phyloP scores from a whole-genome alignment of 2,888 invertebrate species.

The Ariolimax columbianus region DNA sequence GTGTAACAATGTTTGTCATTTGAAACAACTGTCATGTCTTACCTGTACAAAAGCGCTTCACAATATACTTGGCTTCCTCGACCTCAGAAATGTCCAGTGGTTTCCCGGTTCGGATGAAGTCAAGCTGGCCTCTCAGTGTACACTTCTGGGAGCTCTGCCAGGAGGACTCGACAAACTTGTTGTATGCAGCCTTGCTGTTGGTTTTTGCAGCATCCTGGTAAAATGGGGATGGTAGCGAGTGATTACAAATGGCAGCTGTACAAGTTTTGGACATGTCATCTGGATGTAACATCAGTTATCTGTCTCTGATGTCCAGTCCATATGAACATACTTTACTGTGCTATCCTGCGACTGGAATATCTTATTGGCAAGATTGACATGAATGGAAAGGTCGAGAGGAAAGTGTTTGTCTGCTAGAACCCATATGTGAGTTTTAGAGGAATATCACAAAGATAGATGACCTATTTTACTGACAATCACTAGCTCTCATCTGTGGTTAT shows the following conservation, averaged over 20 bases:
- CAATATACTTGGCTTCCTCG: conserved; percentile 95
- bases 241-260: background rate
- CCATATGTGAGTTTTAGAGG: too few relatives aligned
- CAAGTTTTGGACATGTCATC: background rate
- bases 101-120: conserved; percentile 87
- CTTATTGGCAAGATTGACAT: too few relatives aligned
- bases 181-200: conserved; percentile 90
- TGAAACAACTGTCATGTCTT: conserved; percentile 55
- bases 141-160: conserved; percentile 91
- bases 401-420: too few relatives aligned
- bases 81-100: conserved; percentile 89
- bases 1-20: too few relatives aligned
- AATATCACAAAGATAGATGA: too few relatives aligned
- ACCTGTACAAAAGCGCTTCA: conserved; percentile 94
- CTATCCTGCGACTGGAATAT: too few relatives aligned
- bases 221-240: background rate
- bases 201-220: conserved; percentile 89
- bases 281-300: too few relatives aligned
- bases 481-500: too few relatives aligned
- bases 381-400: too few relatives aligned
- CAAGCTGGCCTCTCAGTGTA: conserved; percentile 94
- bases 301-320: too few relatives aligned
- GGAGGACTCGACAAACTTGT: conserved; percentile 90
- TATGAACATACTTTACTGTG: too few relatives aligned
- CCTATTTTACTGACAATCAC: too few relatives aligned